These are phyloP conservation scores for Ameiurus melas DNA, from an alignment of 2,113 vertebrate genomes.

Conservation along the genomic window DNA sequence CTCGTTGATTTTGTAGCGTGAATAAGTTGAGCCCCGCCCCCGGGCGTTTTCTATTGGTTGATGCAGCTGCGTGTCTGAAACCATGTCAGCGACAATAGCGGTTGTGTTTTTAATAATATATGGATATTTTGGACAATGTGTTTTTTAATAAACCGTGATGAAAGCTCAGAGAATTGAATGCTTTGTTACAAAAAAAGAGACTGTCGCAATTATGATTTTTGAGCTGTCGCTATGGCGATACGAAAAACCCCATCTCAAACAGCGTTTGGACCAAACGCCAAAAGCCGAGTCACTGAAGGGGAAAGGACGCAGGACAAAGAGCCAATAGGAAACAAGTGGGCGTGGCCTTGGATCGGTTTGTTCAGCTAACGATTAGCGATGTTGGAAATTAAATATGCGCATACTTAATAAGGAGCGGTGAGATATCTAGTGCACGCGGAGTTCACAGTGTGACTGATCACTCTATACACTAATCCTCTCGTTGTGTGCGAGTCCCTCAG, in stretches of 20 bases:
- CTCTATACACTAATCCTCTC: slow-evolving; percentile 28
- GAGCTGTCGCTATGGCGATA: too few species aligned
- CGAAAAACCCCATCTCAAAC: too few species aligned
- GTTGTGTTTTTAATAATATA: too few species aligned
- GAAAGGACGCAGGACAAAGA: neutral
- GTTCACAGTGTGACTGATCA: neutral
- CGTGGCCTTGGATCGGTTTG: neutral
- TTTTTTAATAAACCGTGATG: too few species aligned
- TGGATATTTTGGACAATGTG: too few species aligned
- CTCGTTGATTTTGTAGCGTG: neutral
- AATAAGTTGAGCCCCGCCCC: neutral
- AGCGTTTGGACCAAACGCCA: too few species aligned
- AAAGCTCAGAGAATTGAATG: too few species aligned
- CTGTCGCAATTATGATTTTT: too few species aligned
- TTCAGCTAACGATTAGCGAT: neutral
- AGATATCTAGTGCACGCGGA: neutral
- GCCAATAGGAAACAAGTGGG: neutral
- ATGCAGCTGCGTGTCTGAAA: too few species aligned
- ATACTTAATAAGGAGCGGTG: neutral
- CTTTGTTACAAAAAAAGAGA: too few species aligned
- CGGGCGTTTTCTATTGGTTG: too few species aligned
- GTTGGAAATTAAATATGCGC: neutral
- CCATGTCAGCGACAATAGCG: too few species aligned
- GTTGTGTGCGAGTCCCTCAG: slow-evolving; percentile 28
- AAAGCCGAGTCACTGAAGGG: neutral